Conservation (phyloP, 2,113 vertebrate species). For the Ranitomeya variabilis region DNA sequence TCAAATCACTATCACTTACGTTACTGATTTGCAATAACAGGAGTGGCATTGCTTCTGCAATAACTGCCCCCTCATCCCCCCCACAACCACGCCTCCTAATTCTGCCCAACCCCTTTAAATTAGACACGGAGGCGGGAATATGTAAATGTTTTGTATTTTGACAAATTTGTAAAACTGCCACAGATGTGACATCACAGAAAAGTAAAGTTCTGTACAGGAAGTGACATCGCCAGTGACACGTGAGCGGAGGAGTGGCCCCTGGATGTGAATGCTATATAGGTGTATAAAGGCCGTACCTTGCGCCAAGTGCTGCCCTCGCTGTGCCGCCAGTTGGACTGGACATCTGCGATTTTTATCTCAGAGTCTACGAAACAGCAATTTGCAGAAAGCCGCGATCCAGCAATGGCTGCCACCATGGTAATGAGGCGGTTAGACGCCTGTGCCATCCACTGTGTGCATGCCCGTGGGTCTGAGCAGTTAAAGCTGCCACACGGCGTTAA, state of each 20-base stretch:
- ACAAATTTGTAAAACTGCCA: conserved; percentile 62
- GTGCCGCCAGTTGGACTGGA: no score
- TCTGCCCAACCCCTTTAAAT: background rate
- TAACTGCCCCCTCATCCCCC: background rate
- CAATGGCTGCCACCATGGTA: conserved; percentile 3
- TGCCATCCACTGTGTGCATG: background rate
- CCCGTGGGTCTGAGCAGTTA: background rate
- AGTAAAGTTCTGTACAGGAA: conserved; percentile 48
- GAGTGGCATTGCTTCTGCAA: background rate
- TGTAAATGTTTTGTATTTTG: conserved; percentile 72
- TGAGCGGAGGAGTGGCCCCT: conserved; percentile 60
- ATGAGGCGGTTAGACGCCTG: conserved; percentile 16
- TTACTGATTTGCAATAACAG: background rate
- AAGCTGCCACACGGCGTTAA: background rate
- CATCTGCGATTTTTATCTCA: no score
- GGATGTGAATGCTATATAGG: background rate
- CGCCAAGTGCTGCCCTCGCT: background rate
- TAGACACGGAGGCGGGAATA: conserved; percentile 58
- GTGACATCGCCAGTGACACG: conserved; percentile 69
- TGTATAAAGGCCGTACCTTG: conserved; percentile 28
- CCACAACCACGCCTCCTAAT: no score
- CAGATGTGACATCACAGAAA: conserved; percentile 62
- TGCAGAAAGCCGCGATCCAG: background rate
- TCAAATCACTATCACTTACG: background rate
- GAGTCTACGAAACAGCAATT: background rate